A percentile compares a stretch with the other conserved stretches of the same genome.
Conservation (phyloP, 2,113 vertebrate genomes). For the Apistogramma diplotaenia region DNA sequence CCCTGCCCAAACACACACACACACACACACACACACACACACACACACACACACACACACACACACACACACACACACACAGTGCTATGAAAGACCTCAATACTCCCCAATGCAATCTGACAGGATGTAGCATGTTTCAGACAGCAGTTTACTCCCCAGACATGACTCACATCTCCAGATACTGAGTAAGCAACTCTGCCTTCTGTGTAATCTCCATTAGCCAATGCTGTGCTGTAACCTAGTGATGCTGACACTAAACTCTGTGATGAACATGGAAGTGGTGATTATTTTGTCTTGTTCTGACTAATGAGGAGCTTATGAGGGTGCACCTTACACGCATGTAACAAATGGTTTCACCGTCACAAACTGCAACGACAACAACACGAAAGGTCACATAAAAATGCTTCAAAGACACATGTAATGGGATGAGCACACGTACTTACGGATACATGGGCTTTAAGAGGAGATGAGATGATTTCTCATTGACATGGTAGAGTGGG, state of each 20-base stretch:
- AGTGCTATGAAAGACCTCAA: not conserved
- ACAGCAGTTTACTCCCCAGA: not conserved
- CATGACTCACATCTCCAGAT: slow-evolving; percentile 9
- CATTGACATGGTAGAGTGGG: slow-evolving; percentile 93
- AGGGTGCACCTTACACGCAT: not conserved
- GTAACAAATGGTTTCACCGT: not conserved
- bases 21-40: not conserved
- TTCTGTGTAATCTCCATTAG: not conserved
- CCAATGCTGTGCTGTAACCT: not conserved
- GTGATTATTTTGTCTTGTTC: not conserved
- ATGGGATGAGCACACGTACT: slow-evolving; percentile 73
- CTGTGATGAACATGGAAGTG: not conserved
- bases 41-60: not conserved
- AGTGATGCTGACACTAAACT: not conserved
- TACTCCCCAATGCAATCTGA: slow-evolving; percentile 13
- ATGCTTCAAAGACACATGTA: not conserved
- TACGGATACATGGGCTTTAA: slow-evolving; percentile 90
- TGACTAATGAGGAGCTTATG: no score
- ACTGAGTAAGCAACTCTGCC: not conserved
- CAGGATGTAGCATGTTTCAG: slow-evolving; percentile 45
- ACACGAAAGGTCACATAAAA: not conserved
- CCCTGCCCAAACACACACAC: not conserved
- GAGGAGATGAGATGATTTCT: slow-evolving; percentile 91
- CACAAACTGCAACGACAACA: not conserved
- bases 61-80: not conserved